phyloP scores from a whole-genome alignment of 2,113 vertebrate genomes.

The Perognathus longimembris region DNA sequence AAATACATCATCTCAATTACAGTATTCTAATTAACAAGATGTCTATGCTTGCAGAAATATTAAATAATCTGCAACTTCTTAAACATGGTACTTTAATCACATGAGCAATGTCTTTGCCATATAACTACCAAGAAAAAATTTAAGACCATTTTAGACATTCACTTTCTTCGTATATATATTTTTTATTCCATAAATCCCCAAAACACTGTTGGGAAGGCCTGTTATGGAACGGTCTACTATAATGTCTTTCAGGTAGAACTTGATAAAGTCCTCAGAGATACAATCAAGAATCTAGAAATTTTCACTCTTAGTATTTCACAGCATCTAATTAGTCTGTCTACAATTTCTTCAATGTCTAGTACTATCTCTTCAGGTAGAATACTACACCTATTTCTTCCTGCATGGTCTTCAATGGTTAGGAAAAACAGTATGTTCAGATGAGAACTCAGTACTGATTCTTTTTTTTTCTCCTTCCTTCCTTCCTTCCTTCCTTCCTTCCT shows the following conservation, averaged over 20 bases:
- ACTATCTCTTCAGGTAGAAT: not conserved
- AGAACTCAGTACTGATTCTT: too few species aligned
- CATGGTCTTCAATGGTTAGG: slow-evolving; percentile 8
- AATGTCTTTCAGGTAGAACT: not conserved
- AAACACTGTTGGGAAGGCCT: slow-evolving; percentile 7
- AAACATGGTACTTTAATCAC: not conserved
- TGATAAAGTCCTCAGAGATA: slow-evolving; percentile 26
- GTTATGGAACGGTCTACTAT: not conserved
- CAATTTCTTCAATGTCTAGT: slow-evolving; percentile 39
- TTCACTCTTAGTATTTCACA: slow-evolving; percentile 14
- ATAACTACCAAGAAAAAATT: slow-evolving; percentile 44
- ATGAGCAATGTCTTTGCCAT: slow-evolving; percentile 12
- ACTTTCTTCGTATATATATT: not conserved
- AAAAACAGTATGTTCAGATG: not conserved
- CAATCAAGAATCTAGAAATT: not conserved
- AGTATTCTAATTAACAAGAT: slow-evolving; percentile 3
- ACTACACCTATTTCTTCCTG: not conserved
- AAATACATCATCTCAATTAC: slow-evolving; percentile 44
- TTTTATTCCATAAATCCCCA: slow-evolving; percentile 22
- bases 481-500: too few species aligned
- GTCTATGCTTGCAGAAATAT: not conserved
- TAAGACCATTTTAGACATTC: slow-evolving; percentile 26
- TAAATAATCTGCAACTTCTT: slow-evolving; percentile 47
- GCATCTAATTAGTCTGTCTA: not conserved
- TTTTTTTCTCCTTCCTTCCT: too few species aligned